Percentiles rank a stretch among this genome's conserved stretches.
Evolutionary conservation across 1,140 invertebrate species (phyloP).

Genomic region (Cheumatopsyche charites): DNA sequence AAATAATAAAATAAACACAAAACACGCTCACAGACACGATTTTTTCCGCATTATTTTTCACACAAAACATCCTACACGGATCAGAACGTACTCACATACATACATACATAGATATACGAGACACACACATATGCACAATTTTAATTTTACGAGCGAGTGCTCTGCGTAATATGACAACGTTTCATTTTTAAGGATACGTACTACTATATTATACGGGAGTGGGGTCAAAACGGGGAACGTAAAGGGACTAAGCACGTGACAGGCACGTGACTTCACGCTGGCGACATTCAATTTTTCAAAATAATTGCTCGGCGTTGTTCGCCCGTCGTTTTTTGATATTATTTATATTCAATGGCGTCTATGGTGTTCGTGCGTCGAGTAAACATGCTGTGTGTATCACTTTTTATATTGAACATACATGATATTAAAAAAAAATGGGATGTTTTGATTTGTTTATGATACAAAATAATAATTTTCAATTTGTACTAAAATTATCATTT

Average conservation of each 20-base stretch:
- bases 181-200: conserved; percentile 38
- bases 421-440: too few relatives aligned
- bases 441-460: too few relatives aligned
- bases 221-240: conserved; percentile 29
- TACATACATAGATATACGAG: too few relatives aligned
- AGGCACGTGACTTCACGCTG: conserved; percentile 45
- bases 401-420: too few relatives aligned
- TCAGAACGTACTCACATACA: background rate
- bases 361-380: background rate
- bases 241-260: conserved; percentile 41
- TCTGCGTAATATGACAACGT: conserved; percentile 43
- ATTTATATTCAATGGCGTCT: background rate
- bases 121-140: conserved; percentile 18
- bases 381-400: too few relatives aligned
- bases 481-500: too few relatives aligned
- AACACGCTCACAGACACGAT: too few relatives aligned
- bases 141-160: conserved; percentile 47
- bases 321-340: background rate
- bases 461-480: too few relatives aligned
- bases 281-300: conserved; percentile 46
- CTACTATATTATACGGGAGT: too few relatives aligned
- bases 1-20: too few relatives aligned
- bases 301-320: conserved; percentile 32
- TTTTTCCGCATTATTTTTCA: background rate
- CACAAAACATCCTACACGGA: background rate